Conservation (phyloP, 2,113 vertebrate genomes). For the Aegypius monachus region DNA sequence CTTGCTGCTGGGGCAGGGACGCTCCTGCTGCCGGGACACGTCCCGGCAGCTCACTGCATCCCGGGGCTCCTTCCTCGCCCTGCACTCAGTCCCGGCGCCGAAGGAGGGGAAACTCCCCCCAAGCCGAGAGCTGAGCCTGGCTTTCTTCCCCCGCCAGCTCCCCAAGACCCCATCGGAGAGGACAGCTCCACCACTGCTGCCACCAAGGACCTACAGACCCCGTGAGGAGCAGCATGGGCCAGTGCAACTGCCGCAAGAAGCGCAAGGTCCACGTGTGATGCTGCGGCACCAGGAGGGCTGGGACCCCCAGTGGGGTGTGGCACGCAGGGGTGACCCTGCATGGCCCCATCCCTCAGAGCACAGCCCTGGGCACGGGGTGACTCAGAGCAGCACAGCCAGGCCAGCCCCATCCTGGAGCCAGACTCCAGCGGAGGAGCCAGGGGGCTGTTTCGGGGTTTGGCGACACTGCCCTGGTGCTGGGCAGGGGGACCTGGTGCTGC, state of each 20-base stretch:
- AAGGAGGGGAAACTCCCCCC: background rate
- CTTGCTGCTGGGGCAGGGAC: background rate
- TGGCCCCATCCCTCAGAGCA: background rate
- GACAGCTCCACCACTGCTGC: background rate
- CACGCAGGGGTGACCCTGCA: background rate
- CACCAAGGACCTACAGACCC: background rate
- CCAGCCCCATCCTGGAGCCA: background rate
- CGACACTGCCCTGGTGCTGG: accelerated
- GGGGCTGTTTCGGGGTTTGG: background rate
- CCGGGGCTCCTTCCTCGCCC: background rate
- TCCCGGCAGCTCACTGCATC: background rate
- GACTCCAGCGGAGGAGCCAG: background rate
- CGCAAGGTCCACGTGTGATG: constrained; percentile 16
- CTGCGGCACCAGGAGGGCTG: background rate
- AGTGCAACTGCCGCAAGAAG: constrained; percentile 66
- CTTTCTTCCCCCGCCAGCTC: background rate
- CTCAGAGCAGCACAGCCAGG: background rate
- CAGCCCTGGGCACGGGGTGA: background rate
- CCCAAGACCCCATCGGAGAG: accelerated
- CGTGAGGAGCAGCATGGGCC: constrained; percentile 41
- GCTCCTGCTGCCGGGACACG: background rate
- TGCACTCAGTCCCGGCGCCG: background rate
- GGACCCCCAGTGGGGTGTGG: background rate
- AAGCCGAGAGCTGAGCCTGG: background rate
- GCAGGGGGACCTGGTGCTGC: background rate